Percentiles rank a stretch among this genome's conserved stretches.
Conservation (phyloP, 53 echinoderm and acorn worm species). For the Arbacia lixula region DNA sequence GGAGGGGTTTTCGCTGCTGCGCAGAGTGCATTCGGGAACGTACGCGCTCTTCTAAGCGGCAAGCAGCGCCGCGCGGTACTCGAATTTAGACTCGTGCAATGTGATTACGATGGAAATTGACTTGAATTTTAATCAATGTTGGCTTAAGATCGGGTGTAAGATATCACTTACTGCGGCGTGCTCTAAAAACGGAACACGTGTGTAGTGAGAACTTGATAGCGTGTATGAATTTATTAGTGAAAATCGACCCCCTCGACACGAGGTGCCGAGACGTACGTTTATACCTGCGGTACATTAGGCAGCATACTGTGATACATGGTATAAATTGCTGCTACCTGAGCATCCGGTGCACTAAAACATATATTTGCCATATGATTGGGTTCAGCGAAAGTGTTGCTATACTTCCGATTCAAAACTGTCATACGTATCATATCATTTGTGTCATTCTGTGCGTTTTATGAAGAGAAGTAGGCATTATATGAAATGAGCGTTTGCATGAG, state of each 20-base stretch:
- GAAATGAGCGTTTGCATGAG: too few species aligned
- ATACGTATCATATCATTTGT: too few species aligned
- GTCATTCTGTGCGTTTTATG: too few species aligned
- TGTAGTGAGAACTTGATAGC: constrained; percentile 34
- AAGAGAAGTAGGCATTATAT: too few species aligned
- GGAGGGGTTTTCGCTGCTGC: not conserved
- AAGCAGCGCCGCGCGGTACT: not conserved
- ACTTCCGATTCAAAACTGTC: too few species aligned
- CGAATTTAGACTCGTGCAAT: constrained; percentile 35
- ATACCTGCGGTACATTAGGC: too few species aligned
- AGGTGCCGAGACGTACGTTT: not conserved
- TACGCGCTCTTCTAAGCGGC: constrained; percentile 18
- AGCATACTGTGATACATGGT: too few species aligned
- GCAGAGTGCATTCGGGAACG: not conserved
- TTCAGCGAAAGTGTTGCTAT: too few species aligned
- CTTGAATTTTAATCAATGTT: constrained; percentile 58
- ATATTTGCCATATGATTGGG: too few species aligned
- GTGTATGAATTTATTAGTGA: constrained; percentile 51
- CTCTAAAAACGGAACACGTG: constrained; percentile 49
- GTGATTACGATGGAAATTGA: constrained; percentile 51
- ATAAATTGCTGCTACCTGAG: too few species aligned
- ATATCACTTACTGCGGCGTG: constrained; percentile 48
- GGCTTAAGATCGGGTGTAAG: constrained; percentile 51
- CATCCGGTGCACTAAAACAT: too few species aligned
- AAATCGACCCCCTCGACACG: constrained; percentile 16